Base-by-base conservation (phyloP, 2,113 vertebrate genomes). In the Chlorodrepanis virens region DNA sequence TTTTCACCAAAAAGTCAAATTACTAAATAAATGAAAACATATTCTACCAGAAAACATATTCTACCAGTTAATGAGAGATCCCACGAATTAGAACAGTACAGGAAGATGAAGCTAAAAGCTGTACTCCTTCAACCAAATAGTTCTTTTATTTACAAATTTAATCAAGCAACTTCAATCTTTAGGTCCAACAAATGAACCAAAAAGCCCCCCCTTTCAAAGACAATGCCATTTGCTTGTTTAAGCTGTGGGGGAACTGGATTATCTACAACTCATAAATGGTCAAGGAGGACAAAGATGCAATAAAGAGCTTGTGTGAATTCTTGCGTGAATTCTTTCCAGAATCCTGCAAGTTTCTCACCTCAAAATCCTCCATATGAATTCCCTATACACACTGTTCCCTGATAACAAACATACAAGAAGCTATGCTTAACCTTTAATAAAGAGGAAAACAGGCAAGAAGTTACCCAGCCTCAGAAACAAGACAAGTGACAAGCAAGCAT, bases 251-350 rank as follows among this genome's bases (percentile, higher is more conserved):
- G 25, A 50, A 76, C 11, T 18, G 61, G 21, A 17, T 94, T 90
- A 91, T 76, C 63, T 74, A 83, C 64, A 93, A 80, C 25, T 86
- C 78, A 31, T 56, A 96, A 87, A 57, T 52, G 54, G 74, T 84
- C 70, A 83, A 94, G 94, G 84, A 97, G 49, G 44, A 83, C 74
- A 97, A 94, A 81, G 37, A 83, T 25, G 7, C 96, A 95, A 82
- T 78, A 75, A 49, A 85, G 42, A 15, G 27, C 25, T 94, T 85
- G 52, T 1, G 87, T 42, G 78, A 93, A 96, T 8, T 39, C 39
- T 40, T 40, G 11, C 31, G 44, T 20, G n/a, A 94, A 77, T 52
- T 84, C 44, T 56, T 96, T 88, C 76, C 71, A 89, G 44, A 40
- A 96, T 87, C 44, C 65, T 79, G 85, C 28, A 10, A 87, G 80